Conservation (phyloP, 2,888 invertebrate species). For the Eudasyphora cyanicolor region DNA sequence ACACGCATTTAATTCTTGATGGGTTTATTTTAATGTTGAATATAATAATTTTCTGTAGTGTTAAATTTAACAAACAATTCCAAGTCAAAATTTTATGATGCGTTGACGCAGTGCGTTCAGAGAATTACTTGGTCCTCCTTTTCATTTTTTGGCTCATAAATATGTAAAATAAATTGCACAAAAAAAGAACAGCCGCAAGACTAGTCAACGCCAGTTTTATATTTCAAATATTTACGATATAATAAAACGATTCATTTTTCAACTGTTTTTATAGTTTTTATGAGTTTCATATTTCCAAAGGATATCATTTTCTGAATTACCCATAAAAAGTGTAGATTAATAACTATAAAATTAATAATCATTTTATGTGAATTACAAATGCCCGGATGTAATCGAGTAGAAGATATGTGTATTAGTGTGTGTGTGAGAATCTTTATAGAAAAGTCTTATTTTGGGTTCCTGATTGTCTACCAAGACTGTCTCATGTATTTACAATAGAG, state of each 20-base stretch:
- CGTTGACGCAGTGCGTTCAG: not conserved
- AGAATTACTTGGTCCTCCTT: not conserved
- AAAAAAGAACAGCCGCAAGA: not conserved
- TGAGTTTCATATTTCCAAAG: not conserved
- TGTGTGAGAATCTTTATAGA: not conserved
- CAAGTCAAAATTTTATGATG: not conserved
- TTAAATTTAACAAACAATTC: not conserved
- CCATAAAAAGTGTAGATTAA: not conserved
- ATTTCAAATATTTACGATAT: not conserved
- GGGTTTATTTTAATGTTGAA: constrained; percentile 35
- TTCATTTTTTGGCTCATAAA: not conserved
- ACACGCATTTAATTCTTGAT: too few relatives aligned
- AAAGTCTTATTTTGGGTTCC: not conserved
- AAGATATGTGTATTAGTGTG: not conserved
- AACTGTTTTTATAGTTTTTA: not conserved
- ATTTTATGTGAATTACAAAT: too few relatives aligned
- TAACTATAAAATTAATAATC: not conserved
- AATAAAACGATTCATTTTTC: constrained; percentile 9
- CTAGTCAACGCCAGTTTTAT: not conserved
- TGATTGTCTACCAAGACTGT: not conserved
- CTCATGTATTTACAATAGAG: too few relatives aligned
- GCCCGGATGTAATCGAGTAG: not conserved
- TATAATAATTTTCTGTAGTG: not conserved
- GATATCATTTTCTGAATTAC: not conserved
- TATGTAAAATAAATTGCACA: not conserved